Evolutionary conservation across 2,888 invertebrate species (phyloP), one percentile per base, ranked within the genome.

Genomic region (Microplitis manilae): DNA sequence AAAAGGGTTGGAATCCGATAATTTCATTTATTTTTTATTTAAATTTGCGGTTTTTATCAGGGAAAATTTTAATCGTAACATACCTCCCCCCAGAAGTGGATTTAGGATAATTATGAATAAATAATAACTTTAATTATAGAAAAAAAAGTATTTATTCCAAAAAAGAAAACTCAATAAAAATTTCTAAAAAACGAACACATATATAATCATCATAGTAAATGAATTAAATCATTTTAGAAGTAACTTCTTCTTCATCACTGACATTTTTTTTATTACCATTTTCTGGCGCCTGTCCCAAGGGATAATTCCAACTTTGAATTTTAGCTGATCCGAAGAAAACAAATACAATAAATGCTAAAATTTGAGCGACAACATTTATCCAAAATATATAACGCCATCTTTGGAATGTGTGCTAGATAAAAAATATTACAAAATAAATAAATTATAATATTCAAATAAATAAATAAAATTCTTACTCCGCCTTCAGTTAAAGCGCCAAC

Each of bases 241-340:
- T 78, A 6, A 65, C 65, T 67, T 78, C 81, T 30, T 79, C 61
- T 59, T 20, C 67, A 40, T 39, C 41, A 7, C 6, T n/a, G 2
- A 15, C 9, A 7, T 38, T 39, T 13, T 60, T 73, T 61, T 73
- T n/a, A 62, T 6, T 30, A 15, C 20, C 75, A 15, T 38, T 62
- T 41, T 79, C 80, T 0, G 80, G 78, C 2, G 64, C 30, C 6
- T 30, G 39, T n/a, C 80, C 76, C 13, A 79, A 75, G 5, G 85
- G 83, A 71, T 86, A 83, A 80, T 89, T 89, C 89, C 89, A 89
- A 4, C 82, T 72, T 78, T 89, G 89, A 65, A 89, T 89, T 76
- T 89, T 81, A 1, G 83, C 89, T 4, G 89, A 86, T 9, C 89
- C 89, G 59, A 87, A 87, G 6, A 83, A 39, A 1, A 41, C 41